Conservation (phyloP, 2,113 vertebrate species). For the Eleginops maclovinus region DNA sequence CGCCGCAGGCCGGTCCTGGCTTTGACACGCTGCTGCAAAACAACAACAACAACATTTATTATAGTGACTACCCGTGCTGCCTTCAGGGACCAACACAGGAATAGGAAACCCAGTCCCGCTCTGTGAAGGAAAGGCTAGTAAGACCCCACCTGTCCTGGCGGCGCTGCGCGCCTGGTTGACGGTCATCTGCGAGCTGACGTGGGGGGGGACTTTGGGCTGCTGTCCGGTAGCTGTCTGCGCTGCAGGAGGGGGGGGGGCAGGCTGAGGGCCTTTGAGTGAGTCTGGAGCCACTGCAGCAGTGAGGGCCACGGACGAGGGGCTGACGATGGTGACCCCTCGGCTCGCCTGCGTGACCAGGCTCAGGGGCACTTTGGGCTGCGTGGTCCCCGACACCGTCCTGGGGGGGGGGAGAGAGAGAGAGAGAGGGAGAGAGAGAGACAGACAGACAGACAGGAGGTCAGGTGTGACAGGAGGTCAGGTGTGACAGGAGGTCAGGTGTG, state of each 20-base stretch:
- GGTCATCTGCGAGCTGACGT: conserved; percentile 94
- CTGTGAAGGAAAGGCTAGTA: too few relatives aligned
- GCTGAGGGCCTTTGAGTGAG: too few relatives aligned
- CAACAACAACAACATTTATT: too few relatives aligned
- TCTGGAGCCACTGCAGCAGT: conserved; percentile 80
- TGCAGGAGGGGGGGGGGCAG: conserved; percentile 71
- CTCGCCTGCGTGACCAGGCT: conserved; percentile 87
- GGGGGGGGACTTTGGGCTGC: conserved; percentile 92
- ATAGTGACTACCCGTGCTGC: too few relatives aligned
- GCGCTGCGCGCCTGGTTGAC: conserved; percentile 96
- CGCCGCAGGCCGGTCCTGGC: conserved; percentile 93
- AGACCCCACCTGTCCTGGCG: conserved; percentile 93
- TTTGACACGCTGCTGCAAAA: conserved; percentile 87
- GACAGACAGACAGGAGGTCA: too few relatives aligned
- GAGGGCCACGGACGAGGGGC: conserved; percentile 89
- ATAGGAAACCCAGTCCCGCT: too few relatives aligned
- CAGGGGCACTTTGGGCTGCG: conserved; percentile 90
- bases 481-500: too few relatives aligned
- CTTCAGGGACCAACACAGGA: too few relatives aligned
- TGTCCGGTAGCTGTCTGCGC: conserved; percentile 90
- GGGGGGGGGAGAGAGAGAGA: background rate
- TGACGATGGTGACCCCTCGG: conserved; percentile 88
- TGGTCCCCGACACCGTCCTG: conserved; percentile 88
- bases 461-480: too few relatives aligned
- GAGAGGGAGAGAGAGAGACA: background rate